Base-by-base conservation (phyloP, 2,888 invertebrate genomes). In the Leptinotarsa juncta region DNA sequence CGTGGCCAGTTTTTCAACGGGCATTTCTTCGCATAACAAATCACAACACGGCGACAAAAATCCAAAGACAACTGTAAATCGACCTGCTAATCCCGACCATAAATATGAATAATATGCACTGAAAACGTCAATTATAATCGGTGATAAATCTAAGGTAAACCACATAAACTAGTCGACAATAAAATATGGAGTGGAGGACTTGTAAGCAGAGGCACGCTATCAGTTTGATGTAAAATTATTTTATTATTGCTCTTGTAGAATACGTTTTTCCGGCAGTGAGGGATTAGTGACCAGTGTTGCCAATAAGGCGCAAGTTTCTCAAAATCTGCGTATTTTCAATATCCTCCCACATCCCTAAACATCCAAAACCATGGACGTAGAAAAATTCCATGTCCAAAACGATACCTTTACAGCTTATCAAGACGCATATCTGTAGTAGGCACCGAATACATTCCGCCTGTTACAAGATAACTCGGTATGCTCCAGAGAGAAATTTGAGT, bases 101-200 rank as follows among this genome's bases (percentile, higher is more conserved):
- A 83, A 82, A 83, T 82, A 83, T 83, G 80, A 83, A 82, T 83
- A 83, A 83, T 83, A 82, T 82, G 82, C 81, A 83, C 81, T 83
- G 82, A 80, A 83, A 83, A 83, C 80, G 83, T 83, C 83, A 83
- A 83, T 83, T 83, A 83, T 83, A 82, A 82, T 81, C 81, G 82
- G 81, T 80, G 77, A 83, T 83, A 83, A 83, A 82, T 83, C 82
- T 82, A 77, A 72, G 74, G 81, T 81, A 81, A 82, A 82, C 81
- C 82, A 82, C 80, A 81, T 81, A 80, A 77, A 80, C 79, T 80
- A 78, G 80, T 82, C 79, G 78, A 80, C 81, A 79, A 81, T 83
- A 83, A 83, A 82, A 82, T 78, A 82, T 80, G 80, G 80, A 79
- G 81, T 81, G 80, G 82, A 81, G 79, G 81, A 82, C 81, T 81